Percentiles rank a stretch among this genome's conserved stretches.
phyloP scores from a whole-genome alignment of 2,888 invertebrate genomes.

The Callinectes sapidus region DNA sequence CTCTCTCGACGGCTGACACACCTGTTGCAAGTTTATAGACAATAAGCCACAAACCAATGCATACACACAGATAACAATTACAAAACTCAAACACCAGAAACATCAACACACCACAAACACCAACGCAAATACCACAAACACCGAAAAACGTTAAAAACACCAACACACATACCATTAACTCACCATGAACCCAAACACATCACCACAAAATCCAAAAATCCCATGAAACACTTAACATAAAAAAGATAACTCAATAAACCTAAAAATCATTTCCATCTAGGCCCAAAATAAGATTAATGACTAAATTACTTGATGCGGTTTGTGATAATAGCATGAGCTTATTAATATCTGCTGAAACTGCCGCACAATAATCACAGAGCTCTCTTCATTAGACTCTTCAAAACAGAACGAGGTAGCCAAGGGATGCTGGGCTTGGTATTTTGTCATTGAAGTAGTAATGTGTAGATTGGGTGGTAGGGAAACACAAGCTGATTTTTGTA shows the following conservation, averaged over 20 bases:
- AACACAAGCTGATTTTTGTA: too few relatives aligned
- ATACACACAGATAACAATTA: too few relatives aligned
- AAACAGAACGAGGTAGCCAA: neutral
- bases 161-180: neutral
- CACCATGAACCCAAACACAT: neutral
- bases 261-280: neutral
- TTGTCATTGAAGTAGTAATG: neutral
- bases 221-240: neutral
- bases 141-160: too few relatives aligned
- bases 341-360: neutral
- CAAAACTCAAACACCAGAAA: neutral
- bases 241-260: neutral
- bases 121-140: too few relatives aligned
- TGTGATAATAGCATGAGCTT: neutral
- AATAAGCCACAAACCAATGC: too few relatives aligned
- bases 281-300: neutral
- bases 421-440: neutral
- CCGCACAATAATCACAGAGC: neutral
- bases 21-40: too few relatives aligned
- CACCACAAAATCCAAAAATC: too few relatives aligned
- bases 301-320: neutral
- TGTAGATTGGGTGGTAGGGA: too few relatives aligned
- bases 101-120: neutral
- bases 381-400: neutral
- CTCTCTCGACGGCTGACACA: too few relatives aligned